A percentile compares a stretch with the other conserved stretches of the same genome.
Evolutionary conservation across 2,888 invertebrate genomes (phyloP).

Genomic region (Drosophila melanosoma): DNA sequence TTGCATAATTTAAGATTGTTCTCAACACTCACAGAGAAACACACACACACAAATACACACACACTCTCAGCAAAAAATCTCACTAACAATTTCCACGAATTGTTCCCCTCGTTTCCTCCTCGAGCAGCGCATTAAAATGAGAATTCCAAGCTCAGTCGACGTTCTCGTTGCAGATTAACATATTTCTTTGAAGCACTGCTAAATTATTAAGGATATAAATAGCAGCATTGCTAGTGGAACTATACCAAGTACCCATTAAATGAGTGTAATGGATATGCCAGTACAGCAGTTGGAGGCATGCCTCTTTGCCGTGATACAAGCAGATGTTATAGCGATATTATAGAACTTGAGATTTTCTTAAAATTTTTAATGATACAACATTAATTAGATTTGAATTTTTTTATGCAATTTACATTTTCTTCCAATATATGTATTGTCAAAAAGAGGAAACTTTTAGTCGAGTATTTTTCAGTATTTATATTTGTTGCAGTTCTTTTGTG

Average conservation of each 20-base stretch:
- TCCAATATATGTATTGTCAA: not conserved
- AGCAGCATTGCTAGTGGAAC: slow-evolving; percentile 36
- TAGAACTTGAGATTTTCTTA: not conserved
- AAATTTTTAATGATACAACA: not conserved
- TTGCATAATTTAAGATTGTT: slow-evolving; percentile 76
- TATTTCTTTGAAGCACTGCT: slow-evolving; percentile 70
- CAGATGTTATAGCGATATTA: not conserved
- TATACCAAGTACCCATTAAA: slow-evolving; percentile 22
- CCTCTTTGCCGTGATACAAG: not conserved
- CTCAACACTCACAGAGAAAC: not conserved
- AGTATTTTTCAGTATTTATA: slow-evolving; percentile 5
- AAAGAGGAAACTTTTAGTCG: not conserved
- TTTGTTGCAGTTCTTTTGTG: slow-evolving; percentile 23
- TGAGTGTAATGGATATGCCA: slow-evolving; percentile 13
- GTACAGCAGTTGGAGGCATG: not conserved
- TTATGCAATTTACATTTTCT: not conserved
- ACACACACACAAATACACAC: not conserved
- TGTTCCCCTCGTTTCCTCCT: slow-evolving; percentile 30
- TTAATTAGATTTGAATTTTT: not conserved
- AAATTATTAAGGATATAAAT: slow-evolving; percentile 79
- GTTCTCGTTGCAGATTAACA: slow-evolving; percentile 64
- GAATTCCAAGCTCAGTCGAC: slow-evolving; percentile 58
- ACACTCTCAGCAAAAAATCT: slow-evolving; percentile 1
- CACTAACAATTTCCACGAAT: slow-evolving; percentile 12
- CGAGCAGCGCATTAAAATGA: slow-evolving; percentile 68